phyloP scores from a whole-genome alignment of 92 coral and sea anemone species.

The Phymanthus crucifer region DNA sequence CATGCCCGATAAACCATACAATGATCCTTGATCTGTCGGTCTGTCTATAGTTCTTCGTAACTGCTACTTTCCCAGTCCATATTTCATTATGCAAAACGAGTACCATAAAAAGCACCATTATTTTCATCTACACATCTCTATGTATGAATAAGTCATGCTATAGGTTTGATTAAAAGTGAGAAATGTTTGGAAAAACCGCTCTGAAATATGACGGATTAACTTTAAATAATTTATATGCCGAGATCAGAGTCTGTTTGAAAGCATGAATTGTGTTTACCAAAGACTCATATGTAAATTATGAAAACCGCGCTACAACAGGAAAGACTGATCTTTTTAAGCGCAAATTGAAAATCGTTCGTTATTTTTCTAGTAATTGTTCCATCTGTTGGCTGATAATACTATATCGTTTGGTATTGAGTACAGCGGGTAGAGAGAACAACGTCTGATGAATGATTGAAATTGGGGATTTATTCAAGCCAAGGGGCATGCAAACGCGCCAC shows the following conservation, averaged over 20 bases:
- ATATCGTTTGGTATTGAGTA: not conserved
- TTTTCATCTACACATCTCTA: no score
- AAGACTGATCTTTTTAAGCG: not conserved
- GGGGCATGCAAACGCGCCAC: not conserved
- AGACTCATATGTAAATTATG: not conserved
- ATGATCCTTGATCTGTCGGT: no score
- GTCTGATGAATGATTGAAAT: not conserved
- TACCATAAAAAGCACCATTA: no score
- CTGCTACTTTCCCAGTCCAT: no score
- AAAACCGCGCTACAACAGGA: not conserved
- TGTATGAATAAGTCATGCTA: no score
- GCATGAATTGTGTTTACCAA: not conserved
- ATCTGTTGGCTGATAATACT: not conserved
- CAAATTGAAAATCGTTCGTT: not conserved
- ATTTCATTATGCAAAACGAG: no score
- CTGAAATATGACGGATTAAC: not conserved
- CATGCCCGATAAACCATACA: no score
- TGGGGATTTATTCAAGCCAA: not conserved
- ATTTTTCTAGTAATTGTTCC: not conserved
- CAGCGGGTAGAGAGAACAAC: not conserved
- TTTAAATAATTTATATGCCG: not conserved
- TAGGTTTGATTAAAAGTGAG: not conserved
- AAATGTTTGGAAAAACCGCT: not conserved
- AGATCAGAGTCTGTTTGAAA: not conserved
- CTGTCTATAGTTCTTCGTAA: no score